These are phyloP conservation scores for Sylvicola fuscatus DNA, from an alignment of 2,888 invertebrate species.

Conservation along the genomic window DNA sequence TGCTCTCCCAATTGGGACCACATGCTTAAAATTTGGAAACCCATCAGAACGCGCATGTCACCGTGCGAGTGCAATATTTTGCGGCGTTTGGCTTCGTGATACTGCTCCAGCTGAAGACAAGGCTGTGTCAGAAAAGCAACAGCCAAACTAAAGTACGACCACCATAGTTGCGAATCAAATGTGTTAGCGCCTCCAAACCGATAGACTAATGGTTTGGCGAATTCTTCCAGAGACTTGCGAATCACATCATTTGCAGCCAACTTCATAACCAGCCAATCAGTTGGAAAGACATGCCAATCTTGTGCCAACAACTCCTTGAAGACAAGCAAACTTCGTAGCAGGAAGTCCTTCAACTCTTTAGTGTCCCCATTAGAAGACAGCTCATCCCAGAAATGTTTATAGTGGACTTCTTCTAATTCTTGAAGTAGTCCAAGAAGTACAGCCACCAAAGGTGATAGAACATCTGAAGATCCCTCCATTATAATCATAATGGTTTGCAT, in stretches of 20 bases:
- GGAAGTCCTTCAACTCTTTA: slow-evolving; percentile 67
- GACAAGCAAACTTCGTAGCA: slow-evolving; percentile 53
- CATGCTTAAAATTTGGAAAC: slow-evolving; percentile 72
- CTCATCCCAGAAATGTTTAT: slow-evolving; percentile 69
- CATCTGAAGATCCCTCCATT: slow-evolving; percentile 53
- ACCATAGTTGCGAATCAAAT: slow-evolving; percentile 61
- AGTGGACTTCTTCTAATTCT: slow-evolving; percentile 71
- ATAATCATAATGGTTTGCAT: slow-evolving; percentile 69
- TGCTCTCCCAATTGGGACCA: slow-evolving; percentile 81
- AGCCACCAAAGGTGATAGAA: slow-evolving; percentile 56
- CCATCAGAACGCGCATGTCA: slow-evolving; percentile 85
- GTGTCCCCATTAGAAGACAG: slow-evolving; percentile 45
- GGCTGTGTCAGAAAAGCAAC: slow-evolving; percentile 65
- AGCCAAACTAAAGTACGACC: slow-evolving; percentile 57
- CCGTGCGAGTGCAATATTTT: slow-evolving; percentile 62
- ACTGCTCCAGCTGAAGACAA: slow-evolving; percentile 58
- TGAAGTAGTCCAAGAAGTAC: slow-evolving; percentile 72
- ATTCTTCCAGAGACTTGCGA: slow-evolving; percentile 64
- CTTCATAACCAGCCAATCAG: slow-evolving; percentile 79
- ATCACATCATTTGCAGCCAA: slow-evolving; percentile 76
- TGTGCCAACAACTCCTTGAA: slow-evolving; percentile 23
- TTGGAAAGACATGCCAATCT: slow-evolving; percentile 40
- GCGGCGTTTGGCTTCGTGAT: slow-evolving; percentile 57
- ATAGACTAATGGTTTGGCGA: slow-evolving; percentile 70
- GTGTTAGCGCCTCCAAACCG: slow-evolving; percentile 54